Conservation (phyloP, 2,113 vertebrate genomes). For the Psilopogon haemacephalus region DNA sequence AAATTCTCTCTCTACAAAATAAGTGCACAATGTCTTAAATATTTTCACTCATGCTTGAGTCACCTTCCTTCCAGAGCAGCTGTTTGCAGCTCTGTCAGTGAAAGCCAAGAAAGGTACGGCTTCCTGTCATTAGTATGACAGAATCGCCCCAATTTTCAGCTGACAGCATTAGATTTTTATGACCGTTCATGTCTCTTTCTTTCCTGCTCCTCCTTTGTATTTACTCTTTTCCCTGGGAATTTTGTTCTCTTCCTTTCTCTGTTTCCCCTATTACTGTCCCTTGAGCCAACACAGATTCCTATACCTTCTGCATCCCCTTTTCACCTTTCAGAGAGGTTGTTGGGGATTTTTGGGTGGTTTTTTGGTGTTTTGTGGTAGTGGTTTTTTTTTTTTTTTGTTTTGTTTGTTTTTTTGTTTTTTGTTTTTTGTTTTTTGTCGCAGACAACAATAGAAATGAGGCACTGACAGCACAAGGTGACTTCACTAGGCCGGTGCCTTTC, state of each 20-base stretch:
- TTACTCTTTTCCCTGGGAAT: constrained; percentile 30
- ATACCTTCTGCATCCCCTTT: neutral
- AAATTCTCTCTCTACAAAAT: constrained; percentile 64
- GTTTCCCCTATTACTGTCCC: neutral
- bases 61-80: constrained; percentile 74
- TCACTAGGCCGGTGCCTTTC: neutral
- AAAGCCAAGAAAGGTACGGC: constrained; percentile 63
- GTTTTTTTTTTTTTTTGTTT: no score
- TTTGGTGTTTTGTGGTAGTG: no score
- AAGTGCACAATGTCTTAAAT: constrained; percentile 69
- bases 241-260: constrained; percentile 20
- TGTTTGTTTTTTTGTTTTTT: no score
- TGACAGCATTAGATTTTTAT: constrained; percentile 69
- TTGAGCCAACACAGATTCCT: neutral
- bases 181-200: constrained; percentile 35
- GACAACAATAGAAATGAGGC: neutral
- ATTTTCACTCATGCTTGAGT: constrained; percentile 62
- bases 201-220: constrained; percentile 44
- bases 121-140: constrained; percentile 60
- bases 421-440: neutral
- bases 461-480: constrained; percentile 4
- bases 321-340: neutral
- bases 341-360: no score
- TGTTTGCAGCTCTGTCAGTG: constrained; percentile 66
- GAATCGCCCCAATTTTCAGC: constrained; percentile 51